Base-by-base conservation (phyloP, 2,113 vertebrate genomes). In the Cochlearius cochlearius region DNA sequence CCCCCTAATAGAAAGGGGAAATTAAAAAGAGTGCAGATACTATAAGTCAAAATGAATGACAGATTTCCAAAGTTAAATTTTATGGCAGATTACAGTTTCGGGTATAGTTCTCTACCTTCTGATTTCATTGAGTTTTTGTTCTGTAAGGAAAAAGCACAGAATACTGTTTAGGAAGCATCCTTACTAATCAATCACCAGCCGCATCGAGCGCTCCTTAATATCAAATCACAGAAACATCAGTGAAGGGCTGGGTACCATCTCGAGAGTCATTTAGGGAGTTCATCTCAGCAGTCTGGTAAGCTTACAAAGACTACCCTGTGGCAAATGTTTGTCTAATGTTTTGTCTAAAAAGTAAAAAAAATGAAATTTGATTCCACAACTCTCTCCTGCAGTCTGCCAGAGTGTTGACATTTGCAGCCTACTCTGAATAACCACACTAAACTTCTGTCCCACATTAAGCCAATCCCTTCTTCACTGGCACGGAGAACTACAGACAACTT, bases 291-390 rank as follows among this genome's bases (percentile, higher is more conserved):
- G 43, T 36, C n/a, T 56, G 22, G 49, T 36, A 68, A 59, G 29
- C 36, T 92, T 72, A 82, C 15, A 53, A n/a, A 64, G 58, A 45
- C 22, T 45, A 62, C 32, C 64, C 49, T 21, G 63, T 19, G 16
- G n/a, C 43, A 90, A 79, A 55, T 27, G 38, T 84, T 84, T 75
- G 43, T 66, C 45, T 83, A 74, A 69, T n/a, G 25, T 7, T 26
- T 9, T 64, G 49, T 62, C 19, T 75, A 75, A 71, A 52, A 75
- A 64, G 14, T 41, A 52, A 18, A 34, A 19, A 55, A 56, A 55
- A 12, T 1, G 0, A 67, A 7, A 39, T 34, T 58, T 0, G 0
- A 10, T 75, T 87, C 29, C 64, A 94, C n/a, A 81, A 20, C 29
- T 9, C 13, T 38, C 45, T 71, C 30, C 52, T 39, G 18, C 88